phyloP scores from a whole-genome alignment of 2,888 invertebrate genomes.

The Cephonodes hylas region DNA sequence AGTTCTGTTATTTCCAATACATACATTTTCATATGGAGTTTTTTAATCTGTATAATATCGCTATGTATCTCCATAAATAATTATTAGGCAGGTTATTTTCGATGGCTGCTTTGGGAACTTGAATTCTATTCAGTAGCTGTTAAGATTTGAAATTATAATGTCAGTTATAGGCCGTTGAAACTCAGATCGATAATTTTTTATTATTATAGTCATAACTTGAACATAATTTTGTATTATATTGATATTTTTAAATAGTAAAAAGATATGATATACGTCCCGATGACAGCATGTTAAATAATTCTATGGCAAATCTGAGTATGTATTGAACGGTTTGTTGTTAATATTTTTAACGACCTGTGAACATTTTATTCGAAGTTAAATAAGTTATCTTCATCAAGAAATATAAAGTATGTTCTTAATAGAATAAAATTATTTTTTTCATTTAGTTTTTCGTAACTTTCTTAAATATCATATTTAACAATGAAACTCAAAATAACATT shows the following conservation, averaged over 20 bases:
- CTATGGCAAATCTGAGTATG: neutral
- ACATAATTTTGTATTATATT: slow-evolving; percentile 5
- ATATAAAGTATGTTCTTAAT: no score
- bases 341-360: neutral
- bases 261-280: neutral
- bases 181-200: slow-evolving; percentile 22
- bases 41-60: slow-evolving; percentile 29
- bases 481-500: no score
- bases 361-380: neutral
- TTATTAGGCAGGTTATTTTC: slow-evolving; percentile 20
- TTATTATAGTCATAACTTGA: slow-evolving; percentile 17
- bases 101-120: neutral
- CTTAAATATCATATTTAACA: no score
- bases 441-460: no score
- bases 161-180: slow-evolving; percentile 15
- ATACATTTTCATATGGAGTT: neutral
- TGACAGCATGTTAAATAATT: neutral
- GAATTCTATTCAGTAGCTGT: neutral
- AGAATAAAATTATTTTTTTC: no score
- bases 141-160: neutral
- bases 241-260: slow-evolving; percentile 11
- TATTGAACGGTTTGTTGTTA: neutral
- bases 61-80: slow-evolving; percentile 34
- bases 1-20: neutral
- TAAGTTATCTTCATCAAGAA: neutral